Evolutionary conservation across 2,888 invertebrate genomes (phyloP), one percentile per base, ranked within the genome.

Genomic region (Leptopterna dolabrata): DNA sequence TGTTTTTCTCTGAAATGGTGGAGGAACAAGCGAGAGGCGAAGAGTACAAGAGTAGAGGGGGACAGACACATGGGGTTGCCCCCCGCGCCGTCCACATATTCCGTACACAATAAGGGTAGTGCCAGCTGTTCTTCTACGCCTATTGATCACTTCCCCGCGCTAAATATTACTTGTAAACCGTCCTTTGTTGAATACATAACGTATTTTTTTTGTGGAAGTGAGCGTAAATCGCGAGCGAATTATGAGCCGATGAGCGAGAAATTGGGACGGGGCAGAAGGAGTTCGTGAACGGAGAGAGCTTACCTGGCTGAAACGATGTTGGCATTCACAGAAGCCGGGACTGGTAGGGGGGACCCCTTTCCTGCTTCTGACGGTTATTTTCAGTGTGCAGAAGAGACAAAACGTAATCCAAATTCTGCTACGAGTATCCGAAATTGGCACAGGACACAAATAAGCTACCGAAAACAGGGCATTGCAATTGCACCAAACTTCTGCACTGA

Each of bases 91-190:
- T 30, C 55, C 55, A 51, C 29, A 24, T 16, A 30, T 30, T 19
- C 47, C 45, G 81, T 81, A 81, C 81, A 81, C 81, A 81, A 81
- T 81, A 51, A 81, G 78, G 45, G 78, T 78, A 81, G 81, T 55
- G 51, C 51, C 51, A 51, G 51, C 81, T 51, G 81, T 51, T 81
- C 51, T 81, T 81, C 81, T 81, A 81, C 81, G 81, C 81, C 81
- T 81, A 81, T 81, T 81, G 81, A 51, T 81, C 81, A 55, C 47
- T 29, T 81, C 47, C 47, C 81, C 45, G 29, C 51, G 81, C 55
- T 51, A 81, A 51, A 81, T 81, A 81, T 41, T 41, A 30, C 47
- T 78, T 78, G 19, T 45, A 16, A 47, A 78, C 45, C 78, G 76
- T 36, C 24, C 45, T 27, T 24, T 24, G 14, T 24, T 1, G 9